These are phyloP conservation scores for Neopelma chrysocephalum DNA, from an alignment of 2,797 vertebrate genomes.

Conservation along the genomic window DNA sequence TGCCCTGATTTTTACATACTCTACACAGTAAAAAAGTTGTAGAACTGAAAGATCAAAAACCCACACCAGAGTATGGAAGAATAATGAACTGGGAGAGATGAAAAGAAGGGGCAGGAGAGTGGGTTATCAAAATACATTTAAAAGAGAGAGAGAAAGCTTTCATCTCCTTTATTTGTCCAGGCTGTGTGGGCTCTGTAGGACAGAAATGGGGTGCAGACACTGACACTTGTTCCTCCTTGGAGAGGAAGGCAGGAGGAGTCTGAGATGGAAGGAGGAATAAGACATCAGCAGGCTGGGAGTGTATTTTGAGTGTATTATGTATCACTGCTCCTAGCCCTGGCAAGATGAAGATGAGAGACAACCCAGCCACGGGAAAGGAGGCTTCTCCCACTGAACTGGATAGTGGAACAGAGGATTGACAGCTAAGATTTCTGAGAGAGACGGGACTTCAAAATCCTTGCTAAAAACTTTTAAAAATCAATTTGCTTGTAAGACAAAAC, in stretches of 20 bases:
- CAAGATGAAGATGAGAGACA: background rate
- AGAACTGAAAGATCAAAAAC: background rate
- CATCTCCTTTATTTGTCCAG: rapidly evolving
- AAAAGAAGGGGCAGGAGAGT: background rate
- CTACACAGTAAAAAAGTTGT: background rate
- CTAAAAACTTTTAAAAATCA: background rate
- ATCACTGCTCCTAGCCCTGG: background rate
- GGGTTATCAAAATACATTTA: background rate
- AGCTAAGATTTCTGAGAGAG: background rate
- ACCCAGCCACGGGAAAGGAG: background rate
- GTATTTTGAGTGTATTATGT: background rate
- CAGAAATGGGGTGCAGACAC: background rate
- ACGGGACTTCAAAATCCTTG: background rate
- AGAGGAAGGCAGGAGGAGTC: background rate
- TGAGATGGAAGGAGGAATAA: background rate
- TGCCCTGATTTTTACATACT: background rate
- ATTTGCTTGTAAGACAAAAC: background rate
- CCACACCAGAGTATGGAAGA: background rate
- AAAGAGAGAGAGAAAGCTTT: background rate
- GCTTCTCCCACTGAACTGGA: background rate
- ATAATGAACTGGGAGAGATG: background rate
- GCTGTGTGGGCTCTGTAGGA: background rate
- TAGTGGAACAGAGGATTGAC: background rate
- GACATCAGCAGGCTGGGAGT: background rate
- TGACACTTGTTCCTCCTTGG: background rate